Base-by-base conservation (phyloP, 2,888 invertebrate species). In the Anthophora plumipes region DNA sequence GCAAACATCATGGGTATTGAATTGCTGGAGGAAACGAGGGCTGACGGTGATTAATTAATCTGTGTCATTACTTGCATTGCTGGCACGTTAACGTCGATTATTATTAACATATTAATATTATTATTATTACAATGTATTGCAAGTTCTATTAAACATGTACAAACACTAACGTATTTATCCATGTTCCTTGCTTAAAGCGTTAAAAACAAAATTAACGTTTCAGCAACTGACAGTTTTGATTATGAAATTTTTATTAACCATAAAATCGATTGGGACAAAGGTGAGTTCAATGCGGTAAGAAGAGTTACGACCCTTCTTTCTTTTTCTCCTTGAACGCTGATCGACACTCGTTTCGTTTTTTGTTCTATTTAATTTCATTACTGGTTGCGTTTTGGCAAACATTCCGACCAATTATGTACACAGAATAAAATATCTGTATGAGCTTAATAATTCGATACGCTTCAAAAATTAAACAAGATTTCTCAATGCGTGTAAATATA, bases 1-100 rank as follows among this genome's bases (percentile, higher is more conserved):
- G 73, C 88, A 83, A 84, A 90, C 77, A 89, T 92, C 66, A 85
- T 91, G 84, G 90, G 90, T 85, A 87, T 91, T 70, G 89, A 87
- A 80, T 82, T 82, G 83, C 71, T 82, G 75, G 84, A 87, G 85
- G 84, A 85, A 84, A 89, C 68, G 80, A 84, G 83, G 80, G 80
- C 80, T 81, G 82, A 85, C 71, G 66, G 76, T 63, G 77, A 84
- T 59, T 68, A 79, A 84, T 77, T 77, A 83, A 79, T 57, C 57
- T 66, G 60, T 77, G 66, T 73, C 77, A 52, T 85, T 69, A 78
- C 60, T 77, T 76, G 76, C 77, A 77, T 79, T 73, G 77, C 80
- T 75, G 85, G 80, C 80, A 81, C 72, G 66, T 75, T 70, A 84
- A 80, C 61, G 70, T 80, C 52, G 55, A 69, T 77, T 68, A 72